phyloP scores from a whole-genome alignment of 2,113 vertebrate genomes.

The Natator depressus region DNA sequence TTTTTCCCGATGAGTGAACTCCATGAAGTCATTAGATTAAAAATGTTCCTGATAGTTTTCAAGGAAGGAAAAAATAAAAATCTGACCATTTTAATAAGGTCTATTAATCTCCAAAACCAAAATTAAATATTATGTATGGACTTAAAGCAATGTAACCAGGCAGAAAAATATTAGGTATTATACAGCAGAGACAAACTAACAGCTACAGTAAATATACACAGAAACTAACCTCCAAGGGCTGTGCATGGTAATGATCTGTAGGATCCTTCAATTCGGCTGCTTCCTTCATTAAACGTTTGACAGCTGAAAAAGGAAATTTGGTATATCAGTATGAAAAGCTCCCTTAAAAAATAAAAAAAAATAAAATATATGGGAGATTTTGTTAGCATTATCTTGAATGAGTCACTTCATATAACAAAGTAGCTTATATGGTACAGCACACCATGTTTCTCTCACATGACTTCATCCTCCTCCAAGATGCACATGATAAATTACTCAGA shows the following conservation, averaged over 20 bases:
- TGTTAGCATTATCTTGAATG: not conserved
- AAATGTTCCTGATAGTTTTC: not conserved
- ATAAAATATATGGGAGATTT: not conserved
- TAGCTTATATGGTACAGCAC: not conserved
- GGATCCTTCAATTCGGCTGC: slow-evolving; percentile 96
- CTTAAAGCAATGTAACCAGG: not conserved
- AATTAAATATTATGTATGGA: not conserved
- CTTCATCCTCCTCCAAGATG: not conserved
- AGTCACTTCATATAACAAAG: not conserved
- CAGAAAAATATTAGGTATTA: not conserved
- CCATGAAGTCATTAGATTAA: not conserved
- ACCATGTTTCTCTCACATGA: not conserved
- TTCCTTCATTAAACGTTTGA: slow-evolving; percentile 99
- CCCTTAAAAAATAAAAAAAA: not conserved
- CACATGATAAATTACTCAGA: not conserved
- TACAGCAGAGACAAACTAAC: not conserved
- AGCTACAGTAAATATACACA: not conserved
- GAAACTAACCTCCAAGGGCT: slow-evolving; percentile 93
- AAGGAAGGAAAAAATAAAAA: not conserved
- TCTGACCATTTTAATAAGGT: not conserved
- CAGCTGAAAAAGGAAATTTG: slow-evolving; percentile 82
- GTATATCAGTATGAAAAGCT: slow-evolving; percentile 13
- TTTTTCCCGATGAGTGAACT: not conserved
- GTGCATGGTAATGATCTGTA: slow-evolving; percentile 98
- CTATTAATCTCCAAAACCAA: not conserved